Evolutionary conservation across 2,888 invertebrate genomes (phyloP), one percentile per base, ranked within the genome.

Genomic region (Eudasyphora cyanicolor): DNA sequence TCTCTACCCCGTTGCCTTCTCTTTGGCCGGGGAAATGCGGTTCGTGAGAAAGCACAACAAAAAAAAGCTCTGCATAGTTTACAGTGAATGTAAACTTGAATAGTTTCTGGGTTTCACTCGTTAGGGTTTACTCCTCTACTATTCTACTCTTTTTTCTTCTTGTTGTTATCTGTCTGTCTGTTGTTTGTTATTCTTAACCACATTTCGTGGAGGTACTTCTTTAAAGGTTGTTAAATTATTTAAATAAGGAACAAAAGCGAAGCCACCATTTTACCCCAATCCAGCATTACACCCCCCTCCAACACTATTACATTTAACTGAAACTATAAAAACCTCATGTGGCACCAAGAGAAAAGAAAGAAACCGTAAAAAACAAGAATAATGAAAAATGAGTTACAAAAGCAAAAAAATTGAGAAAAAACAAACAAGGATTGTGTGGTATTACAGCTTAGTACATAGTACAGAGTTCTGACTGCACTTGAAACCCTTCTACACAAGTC

Each of bases 221-320:
- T 71, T 51, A 76, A 79, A 79, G 82, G 82, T 79, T 79, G 71
- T 73, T 82, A 82, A 82, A 82, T 82, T 82, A 82, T 82, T 71
- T 67, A 79, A 21, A 60, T 38, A 76, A 76, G 45, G n/a, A 45
- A 45, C 45, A 45, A 32, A 32, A 45, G n/a, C 14, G 2, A 2
- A 45, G n/a, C n/a, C 1, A 45, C 14, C 45, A 14, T n/a, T n/a
- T n/a, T 12, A 57, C 7, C 21, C 57, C 14, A 21, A 27, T n/a
- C n/a, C 14, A 45, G 45, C 1, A 45, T 5, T n/a, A 45, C 12
- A 45, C n/a, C 14, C 45, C 0, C 14, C 45, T 1, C 45, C 45
- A n/a, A 14, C 60, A n/a, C 29, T 29, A 60, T 57, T 57, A 38
- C 49, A 49, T 60, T 60, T 60, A 60, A 60, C 29, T 60, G 29